Evolutionary conservation across 2,113 vertebrate genomes (phyloP).

Genomic region (Ranitomeya variabilis): DNA sequence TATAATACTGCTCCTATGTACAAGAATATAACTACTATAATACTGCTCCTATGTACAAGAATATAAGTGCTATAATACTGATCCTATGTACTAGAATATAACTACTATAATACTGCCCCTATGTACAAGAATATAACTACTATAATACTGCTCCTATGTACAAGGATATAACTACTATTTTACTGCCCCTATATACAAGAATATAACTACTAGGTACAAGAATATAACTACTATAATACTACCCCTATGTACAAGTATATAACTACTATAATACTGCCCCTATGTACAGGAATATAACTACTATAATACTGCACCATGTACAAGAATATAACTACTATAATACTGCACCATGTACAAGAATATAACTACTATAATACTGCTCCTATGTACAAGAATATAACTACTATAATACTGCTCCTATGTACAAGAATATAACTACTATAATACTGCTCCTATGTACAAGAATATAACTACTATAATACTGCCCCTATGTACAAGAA

Average conservation of each 20-base stretch:
- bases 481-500: background rate
- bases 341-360: background rate
- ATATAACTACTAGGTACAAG: no score
- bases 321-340: no score
- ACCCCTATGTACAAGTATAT: background rate
- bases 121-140: background rate
- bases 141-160: background rate
- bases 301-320: no score
- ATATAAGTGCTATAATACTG: background rate
- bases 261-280: no score
- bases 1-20: no score
- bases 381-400: background rate
- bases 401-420: background rate
- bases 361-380: constrained; percentile 5
- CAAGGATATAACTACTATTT: background rate
- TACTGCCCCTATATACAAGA: background rate
- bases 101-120: background rate
- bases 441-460: background rate
- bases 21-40: background rate
- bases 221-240: constrained; percentile 12
- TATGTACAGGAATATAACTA: no score
- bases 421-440: background rate
- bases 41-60: background rate
- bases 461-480: constrained; percentile 5
- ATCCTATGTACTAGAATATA: no score